A percentile compares a stretch with the other conserved stretches of the same genome.
Evolutionary conservation across 2,888 invertebrate species (phyloP).

Genomic region (Emmelina monodactyla): DNA sequence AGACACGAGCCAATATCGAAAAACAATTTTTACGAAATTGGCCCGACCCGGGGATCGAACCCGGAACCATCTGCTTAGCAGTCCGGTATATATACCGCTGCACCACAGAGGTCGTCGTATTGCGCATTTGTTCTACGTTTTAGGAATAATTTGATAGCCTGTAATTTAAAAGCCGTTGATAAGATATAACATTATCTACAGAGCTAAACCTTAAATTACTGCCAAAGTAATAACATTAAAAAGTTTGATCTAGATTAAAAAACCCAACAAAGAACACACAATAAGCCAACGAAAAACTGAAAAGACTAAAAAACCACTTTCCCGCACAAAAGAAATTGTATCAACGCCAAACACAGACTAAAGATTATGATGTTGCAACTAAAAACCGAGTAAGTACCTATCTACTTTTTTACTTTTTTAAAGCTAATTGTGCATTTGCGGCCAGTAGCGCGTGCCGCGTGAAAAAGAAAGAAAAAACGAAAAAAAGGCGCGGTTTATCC

Average conservation of each 20-base stretch:
- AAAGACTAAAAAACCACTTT: background rate
- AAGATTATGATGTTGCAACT: conserved; percentile 31
- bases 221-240: no score
- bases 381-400: conserved; percentile 26
- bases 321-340: background rate
- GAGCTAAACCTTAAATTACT: no score
- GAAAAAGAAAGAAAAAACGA: conserved; percentile 47
- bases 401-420: conserved; percentile 19
- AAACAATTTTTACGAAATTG: no score
- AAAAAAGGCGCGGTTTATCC: background rate
- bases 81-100: no score
- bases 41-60: no score
- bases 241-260: background rate
- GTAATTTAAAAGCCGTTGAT: no score
- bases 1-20: no score
- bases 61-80: no score
- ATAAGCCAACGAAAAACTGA: background rate
- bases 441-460: conserved; percentile 43
- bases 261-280: background rate
- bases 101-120: no score
- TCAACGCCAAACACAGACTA: conserved; percentile 10
- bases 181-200: no score
- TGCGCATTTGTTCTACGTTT: no score
- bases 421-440: conserved; percentile 59
- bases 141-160: no score